A percentile compares a stretch with the other conserved stretches of the same genome.
Conservation (phyloP, 2,888 invertebrate species). For the Lomographa bimaculata region DNA sequence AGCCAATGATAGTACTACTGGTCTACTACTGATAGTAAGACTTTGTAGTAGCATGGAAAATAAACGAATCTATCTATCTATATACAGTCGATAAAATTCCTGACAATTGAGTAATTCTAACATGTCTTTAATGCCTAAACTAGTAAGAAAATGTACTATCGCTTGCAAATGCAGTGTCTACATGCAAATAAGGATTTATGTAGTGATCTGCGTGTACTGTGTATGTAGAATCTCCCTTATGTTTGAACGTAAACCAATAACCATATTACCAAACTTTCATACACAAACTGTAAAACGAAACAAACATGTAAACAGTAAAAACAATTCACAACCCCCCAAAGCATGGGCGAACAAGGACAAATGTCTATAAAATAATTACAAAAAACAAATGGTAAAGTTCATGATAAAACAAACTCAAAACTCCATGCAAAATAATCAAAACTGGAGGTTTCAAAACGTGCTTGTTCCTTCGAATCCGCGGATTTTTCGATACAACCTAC, state of each 20-base stretch:
- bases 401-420: slow-evolving; percentile 47
- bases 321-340: slow-evolving; percentile 58
- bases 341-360: slow-evolving; percentile 53
- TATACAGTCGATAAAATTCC: too few relatives aligned
- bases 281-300: slow-evolving; percentile 56
- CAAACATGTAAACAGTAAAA: slow-evolving; percentile 46
- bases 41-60: too few relatives aligned
- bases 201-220: slow-evolving; percentile 17
- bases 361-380: slow-evolving; percentile 20
- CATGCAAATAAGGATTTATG: slow-evolving; percentile 46
- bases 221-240: slow-evolving; percentile 4
- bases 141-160: slow-evolving; percentile 3
- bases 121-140: slow-evolving; percentile 2
- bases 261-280: slow-evolving; percentile 32
- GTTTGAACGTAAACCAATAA: slow-evolving; percentile 24
- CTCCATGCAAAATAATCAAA: slow-evolving; percentile 57
- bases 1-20: too few relatives aligned
- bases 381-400: slow-evolving; percentile 11
- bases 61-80: too few relatives aligned
- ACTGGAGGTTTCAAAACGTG: slow-evolving; percentile 43
- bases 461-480: slow-evolving; percentile 35
- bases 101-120: too few relatives aligned
- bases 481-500: slow-evolving; percentile 44
- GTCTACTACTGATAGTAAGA: too few relatives aligned
- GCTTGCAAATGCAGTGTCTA: slow-evolving; percentile 31